A percentile compares a stretch with the other conserved stretches of the same genome.
These are phyloP conservation scores for Pristionchus maxplancki DNA, from an alignment of 2,888 invertebrate genomes.

Conservation along the genomic window DNA sequence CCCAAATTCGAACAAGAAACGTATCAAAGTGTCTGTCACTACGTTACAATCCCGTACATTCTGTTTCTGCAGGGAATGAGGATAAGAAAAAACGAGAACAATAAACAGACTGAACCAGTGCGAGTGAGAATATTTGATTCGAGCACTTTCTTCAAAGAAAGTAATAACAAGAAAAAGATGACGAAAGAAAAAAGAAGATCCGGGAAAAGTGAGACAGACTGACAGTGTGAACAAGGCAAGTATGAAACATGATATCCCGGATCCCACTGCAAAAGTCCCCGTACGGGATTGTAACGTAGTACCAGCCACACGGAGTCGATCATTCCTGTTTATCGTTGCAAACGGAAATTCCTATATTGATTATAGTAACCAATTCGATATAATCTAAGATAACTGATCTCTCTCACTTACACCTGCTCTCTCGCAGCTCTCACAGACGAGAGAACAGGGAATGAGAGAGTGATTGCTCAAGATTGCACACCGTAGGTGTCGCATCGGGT, in stretches of 20 bases:
- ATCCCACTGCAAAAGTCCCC: not conserved
- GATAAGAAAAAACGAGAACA: not conserved
- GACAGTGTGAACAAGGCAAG: not conserved
- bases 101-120: too few relatives aligned
- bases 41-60: not conserved
- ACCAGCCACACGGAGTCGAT: not conserved
- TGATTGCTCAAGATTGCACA: constrained; percentile 7
- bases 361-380: not conserved
- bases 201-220: not conserved
- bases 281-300: not conserved
- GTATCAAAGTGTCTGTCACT: not conserved
- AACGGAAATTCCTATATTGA: not conserved
- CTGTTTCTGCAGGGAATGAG: not conserved
- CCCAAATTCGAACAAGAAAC: not conserved
- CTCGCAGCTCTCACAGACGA: not conserved
- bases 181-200: not conserved
- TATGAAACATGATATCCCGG: not conserved
- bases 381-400: not conserved
- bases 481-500: constrained; percentile 62
- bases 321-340: not conserved
- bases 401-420: too few relatives aligned
- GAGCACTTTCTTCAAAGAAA: not conserved
- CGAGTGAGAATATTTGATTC: too few relatives aligned
- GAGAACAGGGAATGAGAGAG: not conserved
- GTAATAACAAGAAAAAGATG: not conserved